Evolutionary conservation across 2,888 invertebrate genomes (phyloP), one percentile per base, ranked within the genome.

Genomic region (Acrobasis consociella): DNA sequence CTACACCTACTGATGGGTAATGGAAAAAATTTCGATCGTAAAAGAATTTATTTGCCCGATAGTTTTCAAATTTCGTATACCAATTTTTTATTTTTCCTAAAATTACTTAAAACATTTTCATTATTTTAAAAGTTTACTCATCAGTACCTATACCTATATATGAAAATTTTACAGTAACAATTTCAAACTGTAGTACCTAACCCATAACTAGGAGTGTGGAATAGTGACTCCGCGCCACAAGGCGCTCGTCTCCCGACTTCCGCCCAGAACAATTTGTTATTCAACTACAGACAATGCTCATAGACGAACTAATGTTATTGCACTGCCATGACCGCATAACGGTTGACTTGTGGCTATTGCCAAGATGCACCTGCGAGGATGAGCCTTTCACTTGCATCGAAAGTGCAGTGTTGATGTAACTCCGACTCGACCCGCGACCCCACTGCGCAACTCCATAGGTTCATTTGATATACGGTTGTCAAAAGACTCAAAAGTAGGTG

Each of bases 331-430:
- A 62, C 62, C 58, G 58, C 58, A 62, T 64, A 64, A 64, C 64
- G 51, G 61, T 61, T 58, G 58, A 49, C 51, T 58, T 50, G 31
- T 58, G 58, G 64, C 62, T 62, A 58, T 64, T 64, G 51, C 15
- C 31, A 58, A 58, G 58, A 78, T 87, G 83, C 84, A 78, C 80
- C 81, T 81, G 81, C 73, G 77, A 83, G 73, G 89, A 90, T 87
- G 86, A 76, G 78, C 91, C 92, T 91, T 91, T 92, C 91, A 91
- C 91, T 89, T 74, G 79, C 81, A 84, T 91, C 83, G 91, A 91
- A 91, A 91, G 91, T 91, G 91, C 90, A 89, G 77, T 74, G 52
- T 77, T 89, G 87, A 88, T 83, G 91, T 86, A 90, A 91, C 77
- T 60, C 60, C 31, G 31, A 31, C 31, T 31, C 72, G 83, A 89